phyloP scores from a whole-genome alignment of 2,888 invertebrate genomes.

The Neocrepidodera transversa region DNA sequence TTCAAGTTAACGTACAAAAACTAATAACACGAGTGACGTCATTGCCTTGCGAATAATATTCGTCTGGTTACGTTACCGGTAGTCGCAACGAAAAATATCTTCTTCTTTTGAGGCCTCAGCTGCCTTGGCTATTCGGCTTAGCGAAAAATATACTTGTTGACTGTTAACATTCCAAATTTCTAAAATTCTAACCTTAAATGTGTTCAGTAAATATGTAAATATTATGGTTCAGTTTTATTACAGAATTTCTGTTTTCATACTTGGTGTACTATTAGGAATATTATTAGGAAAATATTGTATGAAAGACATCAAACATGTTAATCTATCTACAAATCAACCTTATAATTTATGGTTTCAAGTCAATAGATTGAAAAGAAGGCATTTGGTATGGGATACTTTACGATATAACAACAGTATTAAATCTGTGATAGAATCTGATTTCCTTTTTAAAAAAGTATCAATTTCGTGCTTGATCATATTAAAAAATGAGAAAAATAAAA shows the following conservation, averaged over 20 bases:
- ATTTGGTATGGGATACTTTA: constrained; percentile 46
- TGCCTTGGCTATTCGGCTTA: too few species aligned
- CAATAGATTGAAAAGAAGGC: constrained; percentile 36
- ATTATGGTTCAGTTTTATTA: constrained; percentile 47
- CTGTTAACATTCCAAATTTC: too few species aligned
- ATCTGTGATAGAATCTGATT: constrained; percentile 49
- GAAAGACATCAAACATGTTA: constrained; percentile 23
- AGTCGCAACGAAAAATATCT: too few species aligned
- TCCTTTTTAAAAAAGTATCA: constrained; percentile 53
- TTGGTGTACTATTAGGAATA: constrained; percentile 45
- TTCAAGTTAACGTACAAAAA: too few species aligned
- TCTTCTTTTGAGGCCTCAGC: too few species aligned
- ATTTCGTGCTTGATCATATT: constrained; percentile 62
- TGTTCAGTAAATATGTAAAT: constrained; percentile 19
- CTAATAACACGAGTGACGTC: too few species aligned
- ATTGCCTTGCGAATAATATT: too few species aligned
- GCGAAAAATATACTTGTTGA: too few species aligned
- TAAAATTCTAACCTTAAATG: too few species aligned
- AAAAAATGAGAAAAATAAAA: constrained; percentile 57
- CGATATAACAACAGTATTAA: constrained; percentile 46
- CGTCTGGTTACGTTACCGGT: too few species aligned
- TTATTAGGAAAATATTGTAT: constrained; percentile 38
- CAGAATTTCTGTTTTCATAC: constrained; percentile 41
- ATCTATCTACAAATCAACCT: constrained; percentile 5
- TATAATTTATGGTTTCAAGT: constrained; percentile 48